Evolutionary conservation across 2,113 vertebrate species (phyloP).

Genomic region (Orientallactaga bullata): DNA sequence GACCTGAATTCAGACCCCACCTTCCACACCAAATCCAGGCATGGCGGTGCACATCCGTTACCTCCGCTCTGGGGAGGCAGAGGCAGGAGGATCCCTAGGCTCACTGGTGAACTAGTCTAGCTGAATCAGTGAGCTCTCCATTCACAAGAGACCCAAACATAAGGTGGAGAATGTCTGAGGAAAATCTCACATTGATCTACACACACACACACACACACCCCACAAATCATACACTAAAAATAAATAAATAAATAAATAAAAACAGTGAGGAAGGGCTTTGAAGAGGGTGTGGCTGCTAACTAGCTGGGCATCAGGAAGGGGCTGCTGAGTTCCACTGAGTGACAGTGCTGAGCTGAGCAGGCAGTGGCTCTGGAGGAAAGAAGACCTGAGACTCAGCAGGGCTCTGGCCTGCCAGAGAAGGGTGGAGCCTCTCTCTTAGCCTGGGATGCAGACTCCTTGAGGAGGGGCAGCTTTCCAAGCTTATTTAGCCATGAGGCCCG

Average conservation of each 20-base stretch:
- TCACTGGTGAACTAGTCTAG: too few relatives aligned
- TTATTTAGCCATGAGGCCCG: neutral
- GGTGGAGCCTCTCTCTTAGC: fast-evolving
- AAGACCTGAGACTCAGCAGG: too few relatives aligned
- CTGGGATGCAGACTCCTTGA: neutral
- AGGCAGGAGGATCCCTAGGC: too few relatives aligned
- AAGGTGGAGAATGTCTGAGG: too few relatives aligned
- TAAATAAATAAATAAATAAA: too few relatives aligned
- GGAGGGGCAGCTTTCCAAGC: neutral
- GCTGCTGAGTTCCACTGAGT: neutral
- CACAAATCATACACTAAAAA: neutral
- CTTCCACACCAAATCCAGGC: too few relatives aligned
- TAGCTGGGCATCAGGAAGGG: neutral
- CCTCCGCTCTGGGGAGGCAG: too few relatives aligned
- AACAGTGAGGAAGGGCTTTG: neutral
- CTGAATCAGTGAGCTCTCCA: too few relatives aligned
- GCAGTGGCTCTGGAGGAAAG: fast-evolving
- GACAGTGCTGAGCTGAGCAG: neutral
- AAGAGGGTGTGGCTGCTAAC: too few relatives aligned
- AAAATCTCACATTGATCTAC: neutral
- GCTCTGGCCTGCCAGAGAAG: neutral
- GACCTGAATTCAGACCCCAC: too few relatives aligned
- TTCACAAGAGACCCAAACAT: neutral
- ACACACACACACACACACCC: too few relatives aligned
- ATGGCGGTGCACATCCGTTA: too few relatives aligned